Evolutionary conservation across 2,888 invertebrate genomes (phyloP).

Genomic region (Fragum sueziense): DNA sequence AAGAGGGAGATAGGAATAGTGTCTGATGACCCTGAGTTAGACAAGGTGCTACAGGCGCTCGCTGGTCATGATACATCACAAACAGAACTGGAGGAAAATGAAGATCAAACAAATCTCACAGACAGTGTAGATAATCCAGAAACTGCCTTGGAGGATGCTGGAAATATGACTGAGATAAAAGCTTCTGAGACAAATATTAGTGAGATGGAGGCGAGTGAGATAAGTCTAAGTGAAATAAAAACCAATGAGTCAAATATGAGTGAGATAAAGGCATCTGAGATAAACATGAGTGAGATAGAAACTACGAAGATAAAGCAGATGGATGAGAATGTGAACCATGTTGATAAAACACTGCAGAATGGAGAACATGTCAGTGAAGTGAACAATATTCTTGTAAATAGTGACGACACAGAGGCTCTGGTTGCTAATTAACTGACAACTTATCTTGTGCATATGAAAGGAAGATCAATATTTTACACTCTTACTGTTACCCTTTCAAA

Average conservation of each 20-base stretch:
- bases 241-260: too few relatives aligned
- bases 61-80: not conserved
- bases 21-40: slow-evolving; percentile 52
- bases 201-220: too few relatives aligned
- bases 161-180: too few relatives aligned
- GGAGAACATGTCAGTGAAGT: not conserved
- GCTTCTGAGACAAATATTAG: too few relatives aligned
- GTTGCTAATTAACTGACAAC: too few relatives aligned
- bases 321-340: not conserved
- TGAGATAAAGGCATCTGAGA: too few relatives aligned
- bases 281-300: too few relatives aligned
- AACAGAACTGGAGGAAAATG: not conserved
- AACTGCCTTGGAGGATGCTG: not conserved
- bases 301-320: not conserved
- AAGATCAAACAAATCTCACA: not conserved
- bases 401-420: not conserved
- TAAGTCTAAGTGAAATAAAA: too few relatives aligned
- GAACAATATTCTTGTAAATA: not conserved
- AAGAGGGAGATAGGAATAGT: slow-evolving; percentile 44
- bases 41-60: slow-evolving; percentile 41
- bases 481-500: too few relatives aligned
- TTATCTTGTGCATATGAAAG: too few relatives aligned
- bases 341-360: not conserved
- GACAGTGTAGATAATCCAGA: not conserved
- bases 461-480: too few relatives aligned